Base-by-base conservation (phyloP, 2,888 invertebrate genomes). In the Drosophila greeni region DNA sequence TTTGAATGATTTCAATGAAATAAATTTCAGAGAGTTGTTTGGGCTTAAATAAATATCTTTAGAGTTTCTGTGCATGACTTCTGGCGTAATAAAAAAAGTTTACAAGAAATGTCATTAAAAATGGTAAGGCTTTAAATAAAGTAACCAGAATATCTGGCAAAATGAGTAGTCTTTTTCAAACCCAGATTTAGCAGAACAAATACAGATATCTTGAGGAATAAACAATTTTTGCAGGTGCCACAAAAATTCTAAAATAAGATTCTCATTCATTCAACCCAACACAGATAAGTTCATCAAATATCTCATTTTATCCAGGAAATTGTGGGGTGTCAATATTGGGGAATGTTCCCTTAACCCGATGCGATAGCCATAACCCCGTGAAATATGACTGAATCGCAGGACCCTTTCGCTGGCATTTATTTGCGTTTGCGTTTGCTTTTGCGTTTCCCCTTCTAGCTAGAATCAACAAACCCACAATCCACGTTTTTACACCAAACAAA, bases 401-500 rank as follows among this genome's bases (percentile, higher is more conserved):
- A 24, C 18, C 23, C 16, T 23, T 34, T 34, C 7, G 6, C 14
- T 20, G 31, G 36, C 18, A 16, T 16, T 54, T 60, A 60, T 60
- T 60, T 60, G 59, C n/a, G 12, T 33, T 31, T 37, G 45, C 45
- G 2, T 45, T 47, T 37, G 45, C 45, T 1, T 45, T 47, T 47
- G 26, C 42, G 24, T 43, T 43, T 12, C 29, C 59, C 59, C 24
- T 31, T 37, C 37, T 31, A 31, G 31, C 65, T 18, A 43, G 65
- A 57, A 45, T 66, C 37, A 66, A 67, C 34, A 66, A 37, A 24
- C 29, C 31, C 42, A 18, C 42, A 64, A 43, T 36, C 43, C 58
- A 29, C 26, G 26, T 42, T 61, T 61, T 31, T 43, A 54, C 45
- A 34, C 37, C 49, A 52, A 69, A 47, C 62, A 45, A 62, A 69